phyloP scores from a whole-genome alignment of 2,888 invertebrate species.

The Amphipyra berbera region DNA sequence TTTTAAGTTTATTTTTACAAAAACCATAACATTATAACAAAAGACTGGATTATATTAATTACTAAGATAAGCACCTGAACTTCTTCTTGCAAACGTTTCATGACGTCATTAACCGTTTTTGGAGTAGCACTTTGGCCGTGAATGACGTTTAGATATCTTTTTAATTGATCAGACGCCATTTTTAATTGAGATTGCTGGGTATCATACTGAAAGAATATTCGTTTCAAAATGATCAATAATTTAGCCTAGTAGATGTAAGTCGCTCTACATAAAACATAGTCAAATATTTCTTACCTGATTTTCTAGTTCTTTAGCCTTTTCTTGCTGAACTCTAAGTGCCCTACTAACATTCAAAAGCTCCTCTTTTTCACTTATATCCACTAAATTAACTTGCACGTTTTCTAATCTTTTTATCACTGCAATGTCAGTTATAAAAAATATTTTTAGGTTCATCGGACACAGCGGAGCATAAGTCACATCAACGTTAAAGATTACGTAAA shows the following conservation, averaged over 20 bases:
- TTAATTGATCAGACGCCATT: constrained; percentile 89
- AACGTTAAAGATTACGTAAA: constrained; percentile 40
- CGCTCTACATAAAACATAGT: too few species aligned
- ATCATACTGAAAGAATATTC: constrained; percentile 75
- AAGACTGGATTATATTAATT: neutral
- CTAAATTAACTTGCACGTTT: constrained; percentile 90
- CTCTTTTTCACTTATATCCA: constrained; percentile 91
- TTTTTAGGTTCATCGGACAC: constrained; percentile 25
- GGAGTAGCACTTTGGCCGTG: constrained; percentile 86
- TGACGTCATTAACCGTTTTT: constrained; percentile 90
- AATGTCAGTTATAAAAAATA: constrained; percentile 56
- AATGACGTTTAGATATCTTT: constrained; percentile 91
- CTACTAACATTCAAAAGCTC: constrained; percentile 89
- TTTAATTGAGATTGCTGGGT: constrained; percentile 85
- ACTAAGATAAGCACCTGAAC: constrained; percentile 85
- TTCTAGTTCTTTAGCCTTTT: constrained; percentile 84
- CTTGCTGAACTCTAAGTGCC: constrained; percentile 87
- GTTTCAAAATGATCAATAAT: neutral
- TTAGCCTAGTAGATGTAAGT: too few species aligned
- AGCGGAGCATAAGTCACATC: constrained; percentile 30
- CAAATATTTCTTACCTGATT: constrained; percentile 73
- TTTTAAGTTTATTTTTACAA: neutral
- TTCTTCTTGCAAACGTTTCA: constrained; percentile 94
- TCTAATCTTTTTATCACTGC: constrained; percentile 87
- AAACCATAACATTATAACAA: neutral